Evolutionary conservation across 35 echinoderm and acorn worm species (phyloP).

Genomic region (Strongylocentrotus purpuratus): DNA sequence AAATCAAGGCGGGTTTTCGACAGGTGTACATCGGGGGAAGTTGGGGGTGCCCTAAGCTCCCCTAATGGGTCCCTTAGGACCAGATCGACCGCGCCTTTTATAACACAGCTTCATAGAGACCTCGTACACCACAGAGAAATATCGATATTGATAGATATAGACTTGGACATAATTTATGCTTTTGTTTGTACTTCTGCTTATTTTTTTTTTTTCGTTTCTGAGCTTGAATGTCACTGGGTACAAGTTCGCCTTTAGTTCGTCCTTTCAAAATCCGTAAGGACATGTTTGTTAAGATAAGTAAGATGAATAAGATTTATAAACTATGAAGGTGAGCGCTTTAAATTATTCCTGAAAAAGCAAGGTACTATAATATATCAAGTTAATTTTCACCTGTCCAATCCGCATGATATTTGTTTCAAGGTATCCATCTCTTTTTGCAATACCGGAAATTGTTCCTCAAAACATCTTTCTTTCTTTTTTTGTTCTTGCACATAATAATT

Average conservation of each 20-base stretch:
- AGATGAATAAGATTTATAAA: not conserved
- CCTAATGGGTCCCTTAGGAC: constrained; percentile 33
- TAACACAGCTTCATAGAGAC: constrained; percentile 23
- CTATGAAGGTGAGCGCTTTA: not conserved
- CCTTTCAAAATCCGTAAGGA: not conserved
- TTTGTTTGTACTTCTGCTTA: not conserved
- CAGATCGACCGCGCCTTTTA: not conserved
- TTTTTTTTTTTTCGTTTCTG: not conserved
- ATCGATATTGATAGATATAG: constrained; percentile 12
- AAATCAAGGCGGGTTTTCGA: not conserved
- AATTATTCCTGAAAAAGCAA: not conserved
- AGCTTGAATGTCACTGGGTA: not conserved
- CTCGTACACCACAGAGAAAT: constrained; percentile 22
- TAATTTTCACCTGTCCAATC: not conserved
- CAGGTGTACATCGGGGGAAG: not conserved
- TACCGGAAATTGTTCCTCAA: no score
- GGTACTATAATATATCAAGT: not conserved
- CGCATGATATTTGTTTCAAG: not conserved
- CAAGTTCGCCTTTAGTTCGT: not conserved
- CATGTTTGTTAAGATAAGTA: not conserved
- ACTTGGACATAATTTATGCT: not conserved
- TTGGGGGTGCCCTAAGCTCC: constrained; percentile 8
- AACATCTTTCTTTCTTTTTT: no score
- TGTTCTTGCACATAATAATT: no score
- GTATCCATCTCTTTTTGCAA: not conserved